Evolutionary conservation across 2,113 vertebrate genomes (phyloP), one percentile per base, ranked within the genome.

Genomic region (Rhadina sibilatrix): DNA sequence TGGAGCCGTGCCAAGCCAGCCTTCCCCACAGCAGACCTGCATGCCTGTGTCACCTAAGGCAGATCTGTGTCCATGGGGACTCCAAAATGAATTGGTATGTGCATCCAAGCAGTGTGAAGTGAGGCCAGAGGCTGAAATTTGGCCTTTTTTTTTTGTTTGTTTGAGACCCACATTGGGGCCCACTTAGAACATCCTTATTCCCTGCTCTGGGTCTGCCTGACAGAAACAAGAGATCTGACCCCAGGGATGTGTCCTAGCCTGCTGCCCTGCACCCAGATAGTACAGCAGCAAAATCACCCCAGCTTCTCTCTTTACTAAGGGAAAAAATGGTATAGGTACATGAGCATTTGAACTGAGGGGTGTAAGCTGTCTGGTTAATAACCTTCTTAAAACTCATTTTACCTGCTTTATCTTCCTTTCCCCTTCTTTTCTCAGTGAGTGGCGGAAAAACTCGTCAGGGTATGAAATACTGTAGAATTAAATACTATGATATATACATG

Each of bases 11-110:
- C 38, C 3, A 6, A 87, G 24, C 17, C 52, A 56, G n/a, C 35
- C 53, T 15, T 22, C 3, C 1, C 7, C 17, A 24, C 10, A 52
- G 42, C 44, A 75, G 30, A 44, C 5, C 18, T 2, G 0, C 0
- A 1, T 13, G 24, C 23, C 24, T 0, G 1, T 2, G 3, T 46
- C 44, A 35, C 2, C 0, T 33, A 18, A 56, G 24, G 37, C 16
- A 74, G 4, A 4, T 10, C 25, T 15, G 23, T 12, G 7, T 35
- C 47, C 22, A 12, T 16, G 24, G 12, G 0, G 2, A 22, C 30
- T 38, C 40, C 9, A 33, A 47, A 50, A 38, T 20, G 22, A 44
- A 13, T 18, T 54, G 22, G 3, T 42, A 4, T 27, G 31, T 60
- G 42, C 40, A 87, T 40, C n/a, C 19, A 46, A 54, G 28, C 37